Conservation (phyloP, 2,113 vertebrate genomes). For the Corythornis vintsioides region DNA sequence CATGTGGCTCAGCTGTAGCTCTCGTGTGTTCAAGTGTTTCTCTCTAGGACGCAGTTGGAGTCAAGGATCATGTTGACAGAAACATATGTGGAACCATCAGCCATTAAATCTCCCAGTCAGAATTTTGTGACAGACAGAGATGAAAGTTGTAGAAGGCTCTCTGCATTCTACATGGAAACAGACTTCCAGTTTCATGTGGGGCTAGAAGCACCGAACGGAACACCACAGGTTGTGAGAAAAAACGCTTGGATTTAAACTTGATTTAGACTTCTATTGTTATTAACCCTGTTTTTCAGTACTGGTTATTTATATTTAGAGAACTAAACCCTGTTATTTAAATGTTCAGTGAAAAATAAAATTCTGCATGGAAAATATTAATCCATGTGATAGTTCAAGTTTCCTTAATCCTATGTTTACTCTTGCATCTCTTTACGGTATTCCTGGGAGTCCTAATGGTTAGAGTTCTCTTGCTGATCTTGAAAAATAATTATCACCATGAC, state of each 20-base stretch:
- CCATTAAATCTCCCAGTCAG: conserved; percentile 48
- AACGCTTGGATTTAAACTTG: neutral
- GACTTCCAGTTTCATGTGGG: neutral
- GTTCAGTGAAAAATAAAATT: neutral
- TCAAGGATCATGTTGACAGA: conserved; percentile 52
- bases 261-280: neutral
- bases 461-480: neutral
- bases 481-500: neutral
- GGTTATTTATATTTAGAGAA: neutral
- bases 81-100: conserved; percentile 48
- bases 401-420: neutral
- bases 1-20: conserved; percentile 48
- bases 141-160: neutral
- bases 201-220: neutral
- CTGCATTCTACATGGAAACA: neutral
- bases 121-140: conserved; percentile 42
- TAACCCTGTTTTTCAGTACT: neutral
- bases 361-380: neutral
- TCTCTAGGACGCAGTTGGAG: conserved; percentile 53
- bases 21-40: conserved; percentile 40
- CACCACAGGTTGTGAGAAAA: neutral
- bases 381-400: neutral
- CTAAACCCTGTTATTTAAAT: neutral
- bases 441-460: neutral
- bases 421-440: neutral